These are phyloP conservation scores for Zaprionus nigranus DNA, from an alignment of 1,140 invertebrate genomes.

Conservation along the genomic window DNA sequence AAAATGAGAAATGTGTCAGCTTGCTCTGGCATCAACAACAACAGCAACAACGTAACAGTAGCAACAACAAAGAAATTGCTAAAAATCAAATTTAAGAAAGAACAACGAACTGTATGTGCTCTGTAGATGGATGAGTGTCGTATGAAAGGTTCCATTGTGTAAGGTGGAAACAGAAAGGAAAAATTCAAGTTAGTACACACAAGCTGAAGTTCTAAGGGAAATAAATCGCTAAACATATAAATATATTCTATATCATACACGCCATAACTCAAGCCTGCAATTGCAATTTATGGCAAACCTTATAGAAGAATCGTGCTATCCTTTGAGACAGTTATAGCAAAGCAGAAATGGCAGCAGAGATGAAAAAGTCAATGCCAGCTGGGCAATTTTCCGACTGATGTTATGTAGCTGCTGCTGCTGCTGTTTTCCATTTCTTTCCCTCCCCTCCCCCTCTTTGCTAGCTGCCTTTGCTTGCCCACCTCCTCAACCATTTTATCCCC, in stretches of 20 bases:
- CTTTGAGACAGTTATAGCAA: not conserved
- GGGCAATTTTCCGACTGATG: conserved; percentile 25
- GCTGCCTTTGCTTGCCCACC: not conserved
- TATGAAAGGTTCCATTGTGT: not conserved
- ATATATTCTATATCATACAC: not conserved
- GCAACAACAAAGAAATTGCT: conserved; percentile 27
- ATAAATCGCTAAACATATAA: not conserved
- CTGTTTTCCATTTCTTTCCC: not conserved
- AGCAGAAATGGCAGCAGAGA: not conserved
- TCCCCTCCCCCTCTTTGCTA: not conserved
- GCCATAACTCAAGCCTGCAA: not conserved
- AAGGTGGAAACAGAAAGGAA: not conserved
- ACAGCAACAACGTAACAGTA: conserved; percentile 14
- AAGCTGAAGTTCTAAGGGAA: too few species aligned
- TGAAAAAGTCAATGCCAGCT: conserved; percentile 18
- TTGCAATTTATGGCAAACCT: conserved; percentile 2
- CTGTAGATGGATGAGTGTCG: conserved; percentile 7
- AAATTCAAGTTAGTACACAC: not conserved
- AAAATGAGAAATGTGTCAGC: conserved; percentile 53
- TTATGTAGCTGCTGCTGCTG: not conserved
- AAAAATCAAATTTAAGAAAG: conserved; percentile 10
- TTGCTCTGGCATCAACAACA: conserved; percentile 36
- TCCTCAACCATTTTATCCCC: not conserved
- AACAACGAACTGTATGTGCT: conserved; percentile 25
- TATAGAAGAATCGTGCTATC: not conserved